phyloP scores from a whole-genome alignment of 2,113 vertebrate species.

The Notiomystis cincta region DNA sequence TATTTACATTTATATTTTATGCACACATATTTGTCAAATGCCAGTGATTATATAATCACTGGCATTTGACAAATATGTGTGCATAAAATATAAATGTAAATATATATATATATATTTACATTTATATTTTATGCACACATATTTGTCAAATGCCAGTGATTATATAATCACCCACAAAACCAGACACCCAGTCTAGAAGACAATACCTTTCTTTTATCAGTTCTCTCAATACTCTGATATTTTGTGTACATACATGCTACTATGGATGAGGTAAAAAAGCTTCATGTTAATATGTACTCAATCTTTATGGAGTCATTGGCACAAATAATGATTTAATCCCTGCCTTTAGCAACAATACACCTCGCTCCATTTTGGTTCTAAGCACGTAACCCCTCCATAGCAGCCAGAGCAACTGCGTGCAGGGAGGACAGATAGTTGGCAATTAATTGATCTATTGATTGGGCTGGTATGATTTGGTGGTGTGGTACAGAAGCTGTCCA shows the following conservation, averaged over 20 bases:
- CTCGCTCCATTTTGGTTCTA: fast-evolving
- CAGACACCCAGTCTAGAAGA: not conserved
- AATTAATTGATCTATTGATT: not conserved
- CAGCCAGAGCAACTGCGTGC: not conserved
- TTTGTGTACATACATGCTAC: not conserved
- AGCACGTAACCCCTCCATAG: not conserved
- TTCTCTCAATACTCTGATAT: not conserved
- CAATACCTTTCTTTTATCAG: not conserved
- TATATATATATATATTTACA: too few relatives aligned
- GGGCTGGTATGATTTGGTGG: not conserved
- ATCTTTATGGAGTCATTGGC: not conserved
- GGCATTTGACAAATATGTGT: too few relatives aligned
- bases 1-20: too few relatives aligned
- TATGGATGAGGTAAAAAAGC: not conserved
- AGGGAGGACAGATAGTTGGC: not conserved
- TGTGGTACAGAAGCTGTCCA: not conserved
- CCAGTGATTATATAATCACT: too few relatives aligned
- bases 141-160: not conserved
- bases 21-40: too few relatives aligned
- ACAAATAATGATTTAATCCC: not conserved
- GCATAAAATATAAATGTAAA: too few relatives aligned
- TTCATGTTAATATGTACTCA: not conserved
- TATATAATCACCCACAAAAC: not conserved
- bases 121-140: fast-evolving
- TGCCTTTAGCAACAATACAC: not conserved